phyloP scores from a whole-genome alignment of 2,888 invertebrate genomes.

The Clistopyga incitator region DNA sequence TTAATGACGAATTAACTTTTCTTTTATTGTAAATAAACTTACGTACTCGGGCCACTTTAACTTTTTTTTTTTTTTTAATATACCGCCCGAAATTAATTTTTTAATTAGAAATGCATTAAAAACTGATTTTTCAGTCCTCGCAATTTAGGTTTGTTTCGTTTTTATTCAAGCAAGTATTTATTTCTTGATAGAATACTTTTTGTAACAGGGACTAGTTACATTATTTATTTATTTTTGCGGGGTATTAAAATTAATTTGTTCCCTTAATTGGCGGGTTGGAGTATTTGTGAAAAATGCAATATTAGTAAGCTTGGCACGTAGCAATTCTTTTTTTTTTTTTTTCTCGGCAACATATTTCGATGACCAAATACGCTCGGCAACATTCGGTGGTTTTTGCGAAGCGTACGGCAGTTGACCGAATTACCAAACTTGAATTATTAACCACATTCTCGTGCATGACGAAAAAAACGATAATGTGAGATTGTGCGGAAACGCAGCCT shows the following conservation, averaged over 20 bases:
- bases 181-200: no score
- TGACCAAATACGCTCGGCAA: background rate
- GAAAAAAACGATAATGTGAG: conserved; percentile 6
- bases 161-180: background rate
- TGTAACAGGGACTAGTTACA: background rate
- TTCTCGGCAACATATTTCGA: background rate
- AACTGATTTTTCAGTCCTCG: no score
- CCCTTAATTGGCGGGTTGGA: background rate
- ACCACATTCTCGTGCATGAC: background rate
- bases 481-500: background rate
- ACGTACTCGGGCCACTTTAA: no score
- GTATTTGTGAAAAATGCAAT: background rate
- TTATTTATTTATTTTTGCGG: background rate
- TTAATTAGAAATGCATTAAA: no score
- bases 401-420: background rate
- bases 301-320: background rate
- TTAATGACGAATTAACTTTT: background rate
- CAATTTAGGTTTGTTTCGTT: no score
- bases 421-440: conserved; percentile 4
- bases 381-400: background rate
- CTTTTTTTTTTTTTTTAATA: no score
- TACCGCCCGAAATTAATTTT: no score
- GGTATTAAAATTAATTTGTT: background rate
- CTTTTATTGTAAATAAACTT: background rate
- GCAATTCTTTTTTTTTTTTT: background rate